A percentile compares a stretch with the other conserved stretches of the same genome.
Conservation (phyloP, 1,140 invertebrate species). For the Polypedilum pembai region DNA sequence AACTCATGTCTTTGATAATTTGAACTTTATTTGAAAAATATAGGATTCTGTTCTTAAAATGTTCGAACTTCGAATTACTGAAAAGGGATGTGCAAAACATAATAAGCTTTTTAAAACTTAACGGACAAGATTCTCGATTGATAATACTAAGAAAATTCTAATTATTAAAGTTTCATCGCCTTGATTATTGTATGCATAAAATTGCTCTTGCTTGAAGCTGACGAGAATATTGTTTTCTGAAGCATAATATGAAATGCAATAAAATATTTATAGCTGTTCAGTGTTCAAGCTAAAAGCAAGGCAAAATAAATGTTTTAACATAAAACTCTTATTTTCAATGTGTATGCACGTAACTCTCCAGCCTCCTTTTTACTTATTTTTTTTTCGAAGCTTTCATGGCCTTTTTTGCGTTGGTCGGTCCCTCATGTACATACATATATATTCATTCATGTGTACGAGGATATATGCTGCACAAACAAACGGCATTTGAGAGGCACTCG, state of each 20-base stretch:
- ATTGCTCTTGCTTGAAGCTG: not conserved
- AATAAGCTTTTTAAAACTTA: no score
- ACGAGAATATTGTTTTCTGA: slow-evolving; percentile 27
- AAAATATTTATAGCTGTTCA: slow-evolving; percentile 25
- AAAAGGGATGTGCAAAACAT: no score
- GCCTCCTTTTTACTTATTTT: not conserved
- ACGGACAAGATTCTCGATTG: no score
- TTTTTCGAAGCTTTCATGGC: not conserved
- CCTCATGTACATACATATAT: no score
- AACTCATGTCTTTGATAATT: no score
- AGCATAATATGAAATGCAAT: slow-evolving; percentile 26
- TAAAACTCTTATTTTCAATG: not conserved
- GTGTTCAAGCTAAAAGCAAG: not conserved
- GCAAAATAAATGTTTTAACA: not conserved
- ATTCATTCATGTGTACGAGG: not conserved
- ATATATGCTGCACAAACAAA: not conserved
- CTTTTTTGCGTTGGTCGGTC: not conserved
- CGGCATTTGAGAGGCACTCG: not conserved
- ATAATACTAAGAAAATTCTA: no score
- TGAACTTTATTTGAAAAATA: no score
- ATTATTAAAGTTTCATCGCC: no score
- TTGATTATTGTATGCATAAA: no score
- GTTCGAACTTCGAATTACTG: no score
- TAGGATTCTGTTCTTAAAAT: no score
- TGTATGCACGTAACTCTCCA: not conserved